Conservation (phyloP, 2,797 vertebrate genomes). For the Sebastes iracundus region DNA sequence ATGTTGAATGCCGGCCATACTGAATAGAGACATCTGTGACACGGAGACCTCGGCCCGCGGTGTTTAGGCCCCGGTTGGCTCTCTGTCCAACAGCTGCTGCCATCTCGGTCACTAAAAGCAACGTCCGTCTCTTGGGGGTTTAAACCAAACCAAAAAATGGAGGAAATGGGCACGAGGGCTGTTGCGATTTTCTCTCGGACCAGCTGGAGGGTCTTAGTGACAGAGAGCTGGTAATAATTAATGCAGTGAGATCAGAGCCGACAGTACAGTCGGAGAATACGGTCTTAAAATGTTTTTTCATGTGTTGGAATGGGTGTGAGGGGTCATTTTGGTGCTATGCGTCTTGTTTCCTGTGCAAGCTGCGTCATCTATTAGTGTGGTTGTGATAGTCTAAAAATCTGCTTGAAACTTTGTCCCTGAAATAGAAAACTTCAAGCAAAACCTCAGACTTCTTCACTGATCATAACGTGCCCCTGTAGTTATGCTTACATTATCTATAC, state of each 20-base stretch:
- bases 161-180: conserved; percentile 25
- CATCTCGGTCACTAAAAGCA: conserved; percentile 62
- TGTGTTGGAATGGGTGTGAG: background rate
- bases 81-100: conserved; percentile 64
- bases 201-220: conserved; percentile 52
- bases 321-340: background rate
- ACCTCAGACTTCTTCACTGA: background rate
- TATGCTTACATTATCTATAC: background rate
- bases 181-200: conserved; percentile 25
- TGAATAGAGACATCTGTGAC: conserved; percentile 77
- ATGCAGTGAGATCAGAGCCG: conserved; percentile 38
- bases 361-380: background rate
- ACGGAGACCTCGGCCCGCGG: conserved; percentile 40
- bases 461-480: background rate
- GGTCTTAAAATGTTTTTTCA: conserved; percentile 7
- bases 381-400: background rate
- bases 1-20: conserved; percentile 71
- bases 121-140: conserved; percentile 44
- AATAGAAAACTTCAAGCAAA: background rate
- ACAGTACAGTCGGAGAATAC: conserved; percentile 2
- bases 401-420: background rate
- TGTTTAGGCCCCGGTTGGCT: conserved; percentile 41
- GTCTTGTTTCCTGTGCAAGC: background rate
- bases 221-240: conserved; percentile 14
- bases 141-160: conserved; percentile 18